Evolutionary conservation across 2,888 invertebrate species (phyloP).

Genomic region (Epicampocera succincta): DNA sequence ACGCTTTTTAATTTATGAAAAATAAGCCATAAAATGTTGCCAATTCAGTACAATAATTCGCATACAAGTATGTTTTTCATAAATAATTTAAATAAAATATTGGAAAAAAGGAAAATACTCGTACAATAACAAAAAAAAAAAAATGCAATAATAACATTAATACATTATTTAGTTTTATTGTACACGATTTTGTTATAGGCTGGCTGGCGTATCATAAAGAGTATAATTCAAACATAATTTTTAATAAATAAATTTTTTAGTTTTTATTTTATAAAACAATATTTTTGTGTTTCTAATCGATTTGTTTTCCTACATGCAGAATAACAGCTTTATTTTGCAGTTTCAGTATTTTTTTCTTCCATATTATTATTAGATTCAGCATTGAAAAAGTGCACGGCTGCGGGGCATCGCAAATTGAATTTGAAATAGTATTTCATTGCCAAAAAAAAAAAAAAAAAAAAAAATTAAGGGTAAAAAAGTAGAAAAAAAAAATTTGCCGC

Average conservation of each 20-base stretch:
- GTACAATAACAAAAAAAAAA: not conserved
- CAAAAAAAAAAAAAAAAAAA: not conserved
- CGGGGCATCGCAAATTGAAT: slow-evolving; percentile 24
- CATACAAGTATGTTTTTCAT: slow-evolving; percentile 19
- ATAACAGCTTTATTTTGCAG: slow-evolving; percentile 17
- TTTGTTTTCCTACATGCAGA: no score
- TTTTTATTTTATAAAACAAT: slow-evolving; percentile 27
- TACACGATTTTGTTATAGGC: slow-evolving; percentile 31
- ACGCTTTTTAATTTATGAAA: slow-evolving; percentile 51
- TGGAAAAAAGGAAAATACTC: not conserved
- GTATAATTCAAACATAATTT: slow-evolving; percentile 32
- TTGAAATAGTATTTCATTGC: slow-evolving; percentile 3
- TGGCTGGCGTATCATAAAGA: not conserved
- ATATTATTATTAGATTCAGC: not conserved
- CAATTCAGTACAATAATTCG: slow-evolving; percentile 49
- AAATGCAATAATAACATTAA: slow-evolving; percentile 25
- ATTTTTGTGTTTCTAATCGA: not conserved
- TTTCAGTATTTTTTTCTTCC: slow-evolving; percentile 24
- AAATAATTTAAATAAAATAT: slow-evolving; percentile 10
- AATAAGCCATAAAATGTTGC: slow-evolving; percentile 52
- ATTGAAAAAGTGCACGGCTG: slow-evolving; percentile 14
- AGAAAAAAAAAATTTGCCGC: not conserved
- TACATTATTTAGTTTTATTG: slow-evolving; percentile 12
- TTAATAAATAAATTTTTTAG: slow-evolving; percentile 44
- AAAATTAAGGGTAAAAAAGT: no score